Percentiles rank a stretch among this genome's conserved stretches.
Conservation (phyloP, 1,140 invertebrate genomes). For the Drosophila takahashii region DNA sequence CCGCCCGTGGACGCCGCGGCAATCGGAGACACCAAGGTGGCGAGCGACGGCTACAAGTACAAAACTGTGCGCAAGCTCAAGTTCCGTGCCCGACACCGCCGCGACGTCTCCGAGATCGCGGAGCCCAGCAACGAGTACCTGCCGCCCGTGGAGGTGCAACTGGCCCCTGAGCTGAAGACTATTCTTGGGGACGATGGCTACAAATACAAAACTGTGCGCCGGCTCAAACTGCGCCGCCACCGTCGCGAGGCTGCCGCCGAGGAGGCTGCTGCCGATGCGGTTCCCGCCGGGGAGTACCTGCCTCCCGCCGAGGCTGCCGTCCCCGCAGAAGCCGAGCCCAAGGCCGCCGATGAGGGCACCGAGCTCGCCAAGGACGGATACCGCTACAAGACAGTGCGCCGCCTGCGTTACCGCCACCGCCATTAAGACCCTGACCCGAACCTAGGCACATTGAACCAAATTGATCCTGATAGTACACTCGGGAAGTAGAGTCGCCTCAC, state of each 20-base stretch:
- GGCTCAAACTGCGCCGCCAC: conserved; percentile 56
- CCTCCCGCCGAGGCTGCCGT: conserved; percentile 59
- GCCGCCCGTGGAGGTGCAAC: conserved; percentile 1
- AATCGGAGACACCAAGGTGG: background rate
- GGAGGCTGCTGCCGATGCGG: conserved; percentile 43
- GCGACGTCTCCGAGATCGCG: conserved; percentile 41
- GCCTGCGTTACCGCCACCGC: conserved; percentile 74
- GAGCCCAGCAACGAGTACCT: conserved; percentile 5
- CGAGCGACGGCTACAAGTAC: background rate
- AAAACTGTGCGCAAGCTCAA: conserved; percentile 6
- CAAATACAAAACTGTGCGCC: conserved; percentile 70
- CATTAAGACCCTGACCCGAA: conserved; percentile 55
- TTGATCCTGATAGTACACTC: conserved; percentile 75
- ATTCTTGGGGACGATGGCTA: conserved; percentile 50
- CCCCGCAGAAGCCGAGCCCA: conserved; percentile 29
- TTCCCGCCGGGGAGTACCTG: conserved; percentile 66
- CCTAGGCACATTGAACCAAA: conserved; percentile 71
- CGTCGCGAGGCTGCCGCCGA: conserved; percentile 68
- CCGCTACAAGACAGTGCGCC: conserved; percentile 79
- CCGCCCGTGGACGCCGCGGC: conserved; percentile 42
- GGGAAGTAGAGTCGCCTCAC: background rate
- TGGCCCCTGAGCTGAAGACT: conserved; percentile 2
- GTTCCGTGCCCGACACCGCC: conserved; percentile 4
- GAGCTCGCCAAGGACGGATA: conserved; percentile 77
- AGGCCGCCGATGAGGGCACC: conserved; percentile 60